Base-by-base conservation (phyloP, 2,797 vertebrate species). In the Kryptolebias ocellatus region DNA sequence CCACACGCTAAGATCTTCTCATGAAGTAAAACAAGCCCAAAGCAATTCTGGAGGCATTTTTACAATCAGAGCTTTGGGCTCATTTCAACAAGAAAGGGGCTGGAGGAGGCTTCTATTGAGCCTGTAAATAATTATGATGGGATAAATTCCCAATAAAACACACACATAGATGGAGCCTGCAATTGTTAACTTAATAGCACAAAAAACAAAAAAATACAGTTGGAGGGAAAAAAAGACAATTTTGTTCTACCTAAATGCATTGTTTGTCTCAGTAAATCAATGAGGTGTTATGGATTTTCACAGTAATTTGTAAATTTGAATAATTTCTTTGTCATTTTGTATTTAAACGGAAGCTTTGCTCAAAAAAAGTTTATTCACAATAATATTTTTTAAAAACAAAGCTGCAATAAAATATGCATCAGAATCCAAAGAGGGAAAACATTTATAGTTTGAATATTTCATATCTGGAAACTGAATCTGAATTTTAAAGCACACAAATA, bases 61-160 rank as follows among this genome's bases (percentile, higher is more conserved):
- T 65, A 71, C 54, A 70, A 67, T 74, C 60, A 64, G 18, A 79
- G 45, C 20, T 79, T 83, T 84, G 66, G 55, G 74, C 62, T 67
- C 64, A 79, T 78, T 82, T 83, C 71, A 80, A 24, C 58, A 62
- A 50, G 79, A 70, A 65, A 69, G 0, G 10, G 55, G 50, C 15
- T 5, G 4, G 66, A 74, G 62, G 70, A 70, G 68, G 56, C 77
- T 74, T 71, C 57, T 49, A 29, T 53, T 71, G 70, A 78, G 83
- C 70, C 81, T 89, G 84, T 77, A 82, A 85, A 83, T 80, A 82
- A 85, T 90, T 86, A 90, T 28, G 20, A 72, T 24, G 42, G 69
- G 78, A 85, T 84, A 82, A 83, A 85, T 44, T 78, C 80, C 17
- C 74, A 83, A 79, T 80, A 78, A 87, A 86, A 84, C 78, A 71